Conservation (phyloP, 2,888 invertebrate genomes). For the Mesochorus sp. region DNA sequence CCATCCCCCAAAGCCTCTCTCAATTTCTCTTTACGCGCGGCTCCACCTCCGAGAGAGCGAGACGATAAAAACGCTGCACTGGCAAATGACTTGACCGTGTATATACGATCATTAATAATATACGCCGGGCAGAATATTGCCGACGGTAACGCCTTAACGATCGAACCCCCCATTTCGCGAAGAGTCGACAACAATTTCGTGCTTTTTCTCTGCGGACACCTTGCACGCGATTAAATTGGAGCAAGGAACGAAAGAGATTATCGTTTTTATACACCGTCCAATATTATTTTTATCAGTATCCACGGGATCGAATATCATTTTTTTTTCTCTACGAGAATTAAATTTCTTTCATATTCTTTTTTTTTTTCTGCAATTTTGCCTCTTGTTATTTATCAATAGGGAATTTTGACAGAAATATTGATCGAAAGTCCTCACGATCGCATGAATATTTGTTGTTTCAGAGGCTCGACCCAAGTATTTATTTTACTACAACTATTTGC, state of each 20-base stretch:
- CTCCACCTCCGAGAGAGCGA: neutral
- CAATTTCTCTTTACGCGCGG: constrained; percentile 2
- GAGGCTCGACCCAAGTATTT: neutral
- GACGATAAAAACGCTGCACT: constrained; percentile 34
- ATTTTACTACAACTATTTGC: neutral
- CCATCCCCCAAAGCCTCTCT: neutral
- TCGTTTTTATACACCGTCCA: no score
- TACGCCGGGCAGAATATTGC: neutral
- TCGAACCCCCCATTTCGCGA: constrained; percentile 2
- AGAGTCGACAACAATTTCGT: neutral
- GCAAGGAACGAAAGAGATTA: neutral
- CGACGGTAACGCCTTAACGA: constrained; percentile 2
- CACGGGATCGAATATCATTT: no score
- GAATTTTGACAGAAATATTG: neutral
- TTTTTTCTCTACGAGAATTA: no score
- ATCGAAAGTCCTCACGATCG: neutral
- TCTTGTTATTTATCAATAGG: no score
- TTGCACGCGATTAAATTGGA: neutral
- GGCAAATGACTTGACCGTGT: constrained; percentile 38
- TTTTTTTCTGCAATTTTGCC: neutral
- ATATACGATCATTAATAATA: constrained; percentile 25
- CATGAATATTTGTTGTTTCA: neutral
- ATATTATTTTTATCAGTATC: no score
- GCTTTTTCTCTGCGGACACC: neutral
- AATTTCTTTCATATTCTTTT: no score